Base-by-base conservation (phyloP, 2,113 vertebrate genomes). In the Hemicordylus capensis region DNA sequence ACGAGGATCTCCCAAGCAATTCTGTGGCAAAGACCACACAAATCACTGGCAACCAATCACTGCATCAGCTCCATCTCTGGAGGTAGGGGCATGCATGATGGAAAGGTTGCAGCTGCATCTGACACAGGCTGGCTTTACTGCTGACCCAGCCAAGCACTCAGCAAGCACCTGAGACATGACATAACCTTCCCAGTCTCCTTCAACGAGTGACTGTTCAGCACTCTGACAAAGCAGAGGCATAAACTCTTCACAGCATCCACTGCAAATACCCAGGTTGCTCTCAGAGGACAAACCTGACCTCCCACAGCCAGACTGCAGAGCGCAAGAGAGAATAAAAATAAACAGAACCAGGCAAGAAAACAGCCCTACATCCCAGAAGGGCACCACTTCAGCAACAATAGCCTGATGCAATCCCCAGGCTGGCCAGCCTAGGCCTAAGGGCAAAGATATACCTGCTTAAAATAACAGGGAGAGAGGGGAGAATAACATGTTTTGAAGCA, bases 291-390 rank as follows among this genome's bases (percentile, higher is more conserved):
- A 78, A 3, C 0, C 15, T 3, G n/a, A 84, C 75, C 24, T 82
- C 61, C 72, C 85, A 44, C 26, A 76, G 86, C 80, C 19, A 14
- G 80, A 44, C 72, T n/a, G 37, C 84, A 85, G 88, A 56, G 86
- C 93, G 80, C 91, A 84, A 85, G 91, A 89, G 91, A 82, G 64
- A 73, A 80, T 85, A 94, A 93, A 95, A 95, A 96, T 94, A 96
- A 93, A 90, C 67, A 70, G 89, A 90, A 87, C 87, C 81, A 79
- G 56, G 90, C 90, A 93, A 91, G 89, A 94, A 95, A 95, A 95
- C 92, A 96, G 88, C 87, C 89, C 46, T 0, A 0, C 0, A 1
- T 86, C 90, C 88, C 88, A 1, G 0, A 84, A 0, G 12, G 87
- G 83, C 37, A 84, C 73, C 48, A 74, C 83, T 88, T 90, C 1